Percentiles rank a stretch among this genome's conserved stretches.
Evolutionary conservation across 2,113 vertebrate genomes (phyloP).

Genomic region (Syngnathoides biaculeatus): DNA sequence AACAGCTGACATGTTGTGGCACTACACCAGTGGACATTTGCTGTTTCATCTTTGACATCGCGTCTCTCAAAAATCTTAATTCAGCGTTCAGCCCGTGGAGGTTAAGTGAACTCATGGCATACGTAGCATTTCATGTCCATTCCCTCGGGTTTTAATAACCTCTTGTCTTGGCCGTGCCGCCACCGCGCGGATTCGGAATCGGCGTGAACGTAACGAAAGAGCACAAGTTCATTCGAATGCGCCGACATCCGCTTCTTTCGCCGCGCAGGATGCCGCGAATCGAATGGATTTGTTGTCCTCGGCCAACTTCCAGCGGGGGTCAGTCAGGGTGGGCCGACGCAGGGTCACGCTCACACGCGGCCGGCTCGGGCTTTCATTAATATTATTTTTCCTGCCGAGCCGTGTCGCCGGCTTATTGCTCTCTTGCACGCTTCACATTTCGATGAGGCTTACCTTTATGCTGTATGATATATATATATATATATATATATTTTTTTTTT

Average conservation of each 20-base stretch:
- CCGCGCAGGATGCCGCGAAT: conserved; percentile 14
- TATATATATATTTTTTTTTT: no score
- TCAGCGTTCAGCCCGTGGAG: neutral
- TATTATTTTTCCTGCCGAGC: conserved; percentile 26
- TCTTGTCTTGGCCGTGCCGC: neutral
- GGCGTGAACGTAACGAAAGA: neutral
- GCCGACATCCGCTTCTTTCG: conserved; percentile 1
- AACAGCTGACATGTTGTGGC: neutral
- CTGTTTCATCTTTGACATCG: neutral
- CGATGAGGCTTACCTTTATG: conserved; percentile 20
- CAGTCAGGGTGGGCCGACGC: conserved; percentile 30
- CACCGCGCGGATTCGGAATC: neutral
- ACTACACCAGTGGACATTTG: neutral
- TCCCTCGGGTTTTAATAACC: neutral
- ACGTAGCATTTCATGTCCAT: neutral
- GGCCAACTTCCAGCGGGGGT: conserved; percentile 33
- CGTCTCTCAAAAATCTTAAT: neutral
- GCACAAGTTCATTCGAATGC: neutral
- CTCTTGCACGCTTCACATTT: conserved; percentile 22
- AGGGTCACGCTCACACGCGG: conserved; percentile 5
- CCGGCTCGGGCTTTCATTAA: conserved; percentile 46
- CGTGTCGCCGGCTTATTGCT: conserved; percentile 17
- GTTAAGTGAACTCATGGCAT: neutral
- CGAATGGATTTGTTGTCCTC: conserved; percentile 10
- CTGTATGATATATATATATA: conserved; percentile 12